Base-by-base conservation (phyloP, 1,140 invertebrate species). In the Bombus superbus region DNA sequence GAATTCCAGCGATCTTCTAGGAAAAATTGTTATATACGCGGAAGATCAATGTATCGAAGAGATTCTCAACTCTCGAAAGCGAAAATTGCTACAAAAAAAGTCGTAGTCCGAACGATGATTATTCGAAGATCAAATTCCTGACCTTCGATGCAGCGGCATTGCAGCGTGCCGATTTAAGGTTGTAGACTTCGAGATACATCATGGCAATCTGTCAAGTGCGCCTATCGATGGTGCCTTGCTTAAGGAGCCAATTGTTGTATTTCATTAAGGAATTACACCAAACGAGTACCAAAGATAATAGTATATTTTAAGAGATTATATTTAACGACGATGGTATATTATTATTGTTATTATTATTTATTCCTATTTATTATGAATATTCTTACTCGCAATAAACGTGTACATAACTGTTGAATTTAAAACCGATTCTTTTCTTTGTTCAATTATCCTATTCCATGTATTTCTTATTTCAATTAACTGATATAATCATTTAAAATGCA, bases 341-440 rank as follows among this genome's bases (percentile, higher is more conserved):
- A 72, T 78, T 83, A 86, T 59, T 35, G 22, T 82, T 72, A 78
- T 57, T 77, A 64, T 32, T 76, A 76, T 81, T 81, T 81, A 76
- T 89, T 87, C 77, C 68, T 88, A 86, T 85, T 87, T 80, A 89
- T 83, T 89, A 85, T 89, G 81, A 53, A 72, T 86, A 66, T 86
- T 86, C 66, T 86, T 86, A 86, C 81, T 32, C n/a, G 44, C 25
- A 87, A 87, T 87, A 87, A 87, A 87, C 18, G 8, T 87, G 77
- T 87, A 85, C 72, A 81, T 81, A 87, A 59, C 76, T 77, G 80
- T 86, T 86, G 80, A 86, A 86, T 83, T 83, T 83, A 9, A 77
- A 62, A n/a, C 11, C 13, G 47, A 64, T 40, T 18, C 15, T 28
- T 47, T 22, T 32, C 42, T 22, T 9, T 4, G 15, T 72, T 47